phyloP scores from a whole-genome alignment of 2,888 invertebrate genomes.

The Caprella mutica region DNA sequence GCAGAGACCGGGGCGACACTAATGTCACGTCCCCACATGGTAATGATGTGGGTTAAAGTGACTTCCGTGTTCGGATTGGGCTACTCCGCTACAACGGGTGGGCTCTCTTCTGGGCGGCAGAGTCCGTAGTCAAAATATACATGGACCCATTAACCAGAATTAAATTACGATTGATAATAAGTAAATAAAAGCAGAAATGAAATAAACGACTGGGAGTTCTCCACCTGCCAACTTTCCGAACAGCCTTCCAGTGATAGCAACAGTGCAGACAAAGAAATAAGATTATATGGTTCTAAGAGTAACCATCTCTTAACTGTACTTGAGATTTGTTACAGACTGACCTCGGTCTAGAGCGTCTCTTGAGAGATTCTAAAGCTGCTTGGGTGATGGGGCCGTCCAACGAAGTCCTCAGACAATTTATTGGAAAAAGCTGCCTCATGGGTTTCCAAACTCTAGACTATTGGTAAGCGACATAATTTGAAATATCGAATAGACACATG shows the following conservation, averaged over 20 bases:
- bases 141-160: too few species aligned
- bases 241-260: not conserved
- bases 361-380: slow-evolving; percentile 33
- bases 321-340: slow-evolving; percentile 6
- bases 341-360: slow-evolving; percentile 31
- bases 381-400: slow-evolving; percentile 34
- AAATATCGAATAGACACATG: not conserved
- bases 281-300: not conserved
- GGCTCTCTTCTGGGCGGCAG: too few species aligned
- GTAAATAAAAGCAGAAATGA: too few species aligned
- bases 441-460: slow-evolving; percentile 24
- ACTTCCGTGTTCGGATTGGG: too few species aligned
- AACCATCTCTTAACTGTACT: not conserved
- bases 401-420: slow-evolving; percentile 24
- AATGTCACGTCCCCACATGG: too few species aligned
- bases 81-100: too few species aligned
- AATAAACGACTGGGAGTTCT: not conserved
- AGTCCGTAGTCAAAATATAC: too few species aligned
- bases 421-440: slow-evolving; percentile 22
- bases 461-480: slow-evolving; percentile 13
- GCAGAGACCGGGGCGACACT: too few species aligned
- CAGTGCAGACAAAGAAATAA: not conserved
- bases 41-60: too few species aligned
- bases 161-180: too few species aligned
- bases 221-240: too few species aligned